Base-by-base conservation (phyloP, 1,140 invertebrate species). In the Drosophila sturtevanti region DNA sequence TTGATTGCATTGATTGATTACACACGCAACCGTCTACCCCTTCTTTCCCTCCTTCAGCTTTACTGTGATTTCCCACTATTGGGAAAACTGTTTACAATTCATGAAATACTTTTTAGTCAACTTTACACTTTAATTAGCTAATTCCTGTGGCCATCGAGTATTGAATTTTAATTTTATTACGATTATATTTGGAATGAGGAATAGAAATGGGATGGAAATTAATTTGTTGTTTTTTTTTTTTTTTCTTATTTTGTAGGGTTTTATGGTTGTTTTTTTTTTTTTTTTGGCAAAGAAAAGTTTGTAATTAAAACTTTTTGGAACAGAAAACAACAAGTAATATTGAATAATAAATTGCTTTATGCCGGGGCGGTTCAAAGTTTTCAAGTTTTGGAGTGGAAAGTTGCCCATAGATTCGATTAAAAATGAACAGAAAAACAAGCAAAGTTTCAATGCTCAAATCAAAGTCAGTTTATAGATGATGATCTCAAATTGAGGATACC, bases 1-100 rank as follows among this genome's bases (percentile, higher is more conserved):
- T 77, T 89, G 84, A 89, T 89, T 89, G 84, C 84, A 80, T 79
- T 89, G 84, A 89, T 89, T 89, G 84, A 89, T 89, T 89, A 84
- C 68, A 72, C 79, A 67, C 77, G 63, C 84, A 79, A 79, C 87
- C 77, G 82, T 81, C 66, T 77, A 14, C 18, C 41, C 16, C 22
- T 34, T 21, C 16, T 16, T 9, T 41, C 21, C 12, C 24, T 59
- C 35, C 2, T 11, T 11, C 54, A 31, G 14, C 9, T 16, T 11
- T 9, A 38, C 51, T 35, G n/a, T 16, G 44, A 14, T 21, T 24
- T 51, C 12, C 7, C 5, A 21, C 12, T n/a, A n/a, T n/a, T n/a
- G n/a, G n/a, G n/a, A 31, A 21, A 59, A 51, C 24, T 51, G 41
- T 48, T 48, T 48, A 48, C 41, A 48, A 48, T 48, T 48, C 41